phyloP scores from a whole-genome alignment of 2,888 invertebrate genomes.

The Polymixis lichenea region DNA sequence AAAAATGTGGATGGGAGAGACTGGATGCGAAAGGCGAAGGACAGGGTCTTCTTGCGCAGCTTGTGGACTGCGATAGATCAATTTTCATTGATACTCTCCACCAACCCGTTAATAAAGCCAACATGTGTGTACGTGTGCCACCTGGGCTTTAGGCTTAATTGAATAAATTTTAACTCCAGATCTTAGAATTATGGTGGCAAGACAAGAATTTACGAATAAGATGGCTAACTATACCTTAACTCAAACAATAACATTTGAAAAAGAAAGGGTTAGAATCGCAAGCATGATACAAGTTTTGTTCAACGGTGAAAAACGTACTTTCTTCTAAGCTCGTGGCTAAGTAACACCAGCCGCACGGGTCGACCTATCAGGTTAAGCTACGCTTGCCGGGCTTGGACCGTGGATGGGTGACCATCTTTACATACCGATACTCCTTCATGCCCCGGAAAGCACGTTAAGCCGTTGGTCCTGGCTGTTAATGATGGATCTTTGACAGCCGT shows the following conservation, averaged over 20 bases:
- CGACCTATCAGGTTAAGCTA: too few species aligned
- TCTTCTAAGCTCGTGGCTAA: background rate
- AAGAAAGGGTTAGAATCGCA: background rate
- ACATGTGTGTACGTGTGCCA: background rate
- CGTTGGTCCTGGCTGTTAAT: too few species aligned
- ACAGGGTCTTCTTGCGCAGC: too few species aligned
- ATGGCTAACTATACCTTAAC: background rate
- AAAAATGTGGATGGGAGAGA: background rate
- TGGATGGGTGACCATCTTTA: too few species aligned
- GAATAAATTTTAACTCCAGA: background rate
- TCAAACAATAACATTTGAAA: background rate
- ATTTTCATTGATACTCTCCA: background rate
- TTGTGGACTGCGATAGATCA: too few species aligned
- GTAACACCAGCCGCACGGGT: too few species aligned
- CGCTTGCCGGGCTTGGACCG: too few species aligned
- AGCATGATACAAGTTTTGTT: background rate
- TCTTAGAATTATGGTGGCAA: background rate
- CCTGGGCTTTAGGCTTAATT: background rate
- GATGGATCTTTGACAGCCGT: too few species aligned
- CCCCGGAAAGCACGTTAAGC: too few species aligned
- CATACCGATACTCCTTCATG: too few species aligned
- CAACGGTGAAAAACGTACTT: too few species aligned
- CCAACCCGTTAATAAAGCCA: background rate
- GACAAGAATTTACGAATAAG: background rate
- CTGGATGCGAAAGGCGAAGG: background rate